Conservation (phyloP, 2,888 invertebrate genomes). For the Steinernema carpocapsae region DNA sequence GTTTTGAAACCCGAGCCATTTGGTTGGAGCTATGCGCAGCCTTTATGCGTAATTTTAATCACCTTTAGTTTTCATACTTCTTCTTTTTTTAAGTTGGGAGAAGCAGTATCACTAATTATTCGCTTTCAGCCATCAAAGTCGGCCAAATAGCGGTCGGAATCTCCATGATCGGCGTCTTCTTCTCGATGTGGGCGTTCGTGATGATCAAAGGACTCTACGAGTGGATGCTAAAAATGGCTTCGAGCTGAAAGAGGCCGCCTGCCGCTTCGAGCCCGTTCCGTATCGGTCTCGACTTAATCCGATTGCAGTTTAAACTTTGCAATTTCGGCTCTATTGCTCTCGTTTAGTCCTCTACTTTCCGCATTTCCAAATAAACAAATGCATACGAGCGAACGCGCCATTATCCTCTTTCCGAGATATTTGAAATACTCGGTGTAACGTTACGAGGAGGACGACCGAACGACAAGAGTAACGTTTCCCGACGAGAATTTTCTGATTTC, state of each 20-base stretch:
- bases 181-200: conserved; percentile 45
- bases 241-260: background rate
- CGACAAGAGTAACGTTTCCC: conserved; percentile 14
- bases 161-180: conserved; percentile 41
- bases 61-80: no score
- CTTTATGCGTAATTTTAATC: no score
- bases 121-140: conserved; percentile 50
- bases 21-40: no score
- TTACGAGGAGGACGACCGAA: background rate
- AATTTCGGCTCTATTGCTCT: background rate
- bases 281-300: background rate
- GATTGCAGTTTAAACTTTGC: background rate
- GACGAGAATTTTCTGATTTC: conserved; percentile 15
- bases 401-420: background rate
- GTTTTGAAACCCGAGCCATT: no score
- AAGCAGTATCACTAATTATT: no score
- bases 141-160: conserved; percentile 36
- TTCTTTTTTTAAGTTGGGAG: no score
- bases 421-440: background rate
- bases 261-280: background rate
- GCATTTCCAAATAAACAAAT: no score
- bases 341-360: background rate
- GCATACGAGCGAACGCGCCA: no score
- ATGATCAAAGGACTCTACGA: conserved; percentile 37
- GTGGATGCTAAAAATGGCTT: conserved; percentile 15